Evolutionary conservation across 2,888 invertebrate genomes (phyloP).

Genomic region (Phalera bucephala): DNA sequence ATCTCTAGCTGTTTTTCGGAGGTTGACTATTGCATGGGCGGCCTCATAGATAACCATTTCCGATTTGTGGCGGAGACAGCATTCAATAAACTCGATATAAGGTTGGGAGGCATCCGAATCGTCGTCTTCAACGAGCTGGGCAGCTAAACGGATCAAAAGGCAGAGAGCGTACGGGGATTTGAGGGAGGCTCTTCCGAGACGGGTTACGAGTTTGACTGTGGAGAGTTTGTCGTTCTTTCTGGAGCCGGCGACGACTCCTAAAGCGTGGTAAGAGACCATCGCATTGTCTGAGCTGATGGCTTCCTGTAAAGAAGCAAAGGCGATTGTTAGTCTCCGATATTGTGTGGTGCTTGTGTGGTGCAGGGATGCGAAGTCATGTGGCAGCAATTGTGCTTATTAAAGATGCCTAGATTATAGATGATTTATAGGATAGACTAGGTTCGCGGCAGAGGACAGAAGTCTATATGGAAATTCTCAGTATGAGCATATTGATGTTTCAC

Average conservation of each 20-base stretch:
- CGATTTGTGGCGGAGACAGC: constrained; percentile 97
- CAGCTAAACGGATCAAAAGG: constrained; percentile 96
- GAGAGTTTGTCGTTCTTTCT: constrained; percentile 97
- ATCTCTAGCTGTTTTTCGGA: constrained; percentile 92
- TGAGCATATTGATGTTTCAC: no score
- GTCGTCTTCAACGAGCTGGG: constrained; percentile 96
- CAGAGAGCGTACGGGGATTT: constrained; percentile 98
- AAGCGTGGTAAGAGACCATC: constrained; percentile 98
- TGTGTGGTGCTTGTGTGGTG: no score
- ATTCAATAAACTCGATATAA: constrained; percentile 95
- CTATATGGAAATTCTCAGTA: no score
- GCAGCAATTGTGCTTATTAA: no score
- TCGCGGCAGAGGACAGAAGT: no score
- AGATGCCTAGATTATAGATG: no score
- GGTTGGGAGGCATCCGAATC: constrained; percentile 87
- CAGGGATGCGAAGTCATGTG: no score
- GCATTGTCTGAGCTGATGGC: constrained; percentile 83
- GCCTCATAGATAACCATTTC: constrained; percentile 99
- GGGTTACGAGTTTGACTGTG: constrained; percentile 97
- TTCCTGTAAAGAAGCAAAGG: constrained; percentile 65
- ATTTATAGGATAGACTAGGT: no score
- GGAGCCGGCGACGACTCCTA: constrained; percentile 97
- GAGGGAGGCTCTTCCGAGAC: constrained; percentile 90
- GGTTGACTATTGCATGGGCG: constrained; percentile 97
- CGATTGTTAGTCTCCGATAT: no score